Percentiles rank a stretch among this genome's conserved stretches.
phyloP scores from a whole-genome alignment of 64 coral and sea anemone genomes.

The Actinia tenebrosa region DNA sequence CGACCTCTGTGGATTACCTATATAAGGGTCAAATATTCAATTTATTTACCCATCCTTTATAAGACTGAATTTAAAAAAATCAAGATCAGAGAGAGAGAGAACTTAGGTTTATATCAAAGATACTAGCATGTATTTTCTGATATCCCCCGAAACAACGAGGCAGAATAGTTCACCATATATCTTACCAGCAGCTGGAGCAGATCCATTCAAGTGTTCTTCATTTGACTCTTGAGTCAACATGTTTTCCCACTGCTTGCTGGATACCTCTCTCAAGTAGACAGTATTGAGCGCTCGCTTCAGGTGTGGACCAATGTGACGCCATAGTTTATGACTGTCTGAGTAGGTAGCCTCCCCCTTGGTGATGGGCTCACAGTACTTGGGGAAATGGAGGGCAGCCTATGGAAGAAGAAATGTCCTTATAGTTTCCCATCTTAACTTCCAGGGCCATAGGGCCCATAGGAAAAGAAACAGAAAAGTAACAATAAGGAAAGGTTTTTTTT shows the following conservation, averaged over 20 bases:
- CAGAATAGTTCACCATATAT: no score
- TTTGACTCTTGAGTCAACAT: conserved; percentile 42
- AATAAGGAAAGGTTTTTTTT: no score
- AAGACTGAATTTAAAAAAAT: no score
- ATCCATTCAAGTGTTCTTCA: background rate
- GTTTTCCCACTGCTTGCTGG: conserved; percentile 76
- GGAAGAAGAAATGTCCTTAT: background rate
- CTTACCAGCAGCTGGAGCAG: background rate
- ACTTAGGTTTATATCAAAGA: no score
- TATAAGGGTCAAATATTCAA: background rate
- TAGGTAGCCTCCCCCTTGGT: conserved; percentile 60
- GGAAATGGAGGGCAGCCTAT: conserved; percentile 78
- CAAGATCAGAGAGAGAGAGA: no score
- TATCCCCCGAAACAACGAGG: no score
- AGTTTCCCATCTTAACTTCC: no score
- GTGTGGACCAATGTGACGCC: conserved; percentile 88
- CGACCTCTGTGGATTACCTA: conserved; percentile 57
- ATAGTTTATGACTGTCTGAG: conserved; percentile 74
- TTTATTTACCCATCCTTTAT: background rate
- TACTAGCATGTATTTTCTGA: no score
- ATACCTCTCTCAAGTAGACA: conserved; percentile 86
- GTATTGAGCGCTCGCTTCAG: conserved; percentile 80
- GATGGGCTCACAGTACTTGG: conserved; percentile 92
- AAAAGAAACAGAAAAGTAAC: no score
- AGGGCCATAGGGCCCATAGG: no score